Evolutionary conservation across 2,797 vertebrate species (phyloP), one percentile per base, ranked within the genome.

Genomic region (Glyptemys insculpta): DNA sequence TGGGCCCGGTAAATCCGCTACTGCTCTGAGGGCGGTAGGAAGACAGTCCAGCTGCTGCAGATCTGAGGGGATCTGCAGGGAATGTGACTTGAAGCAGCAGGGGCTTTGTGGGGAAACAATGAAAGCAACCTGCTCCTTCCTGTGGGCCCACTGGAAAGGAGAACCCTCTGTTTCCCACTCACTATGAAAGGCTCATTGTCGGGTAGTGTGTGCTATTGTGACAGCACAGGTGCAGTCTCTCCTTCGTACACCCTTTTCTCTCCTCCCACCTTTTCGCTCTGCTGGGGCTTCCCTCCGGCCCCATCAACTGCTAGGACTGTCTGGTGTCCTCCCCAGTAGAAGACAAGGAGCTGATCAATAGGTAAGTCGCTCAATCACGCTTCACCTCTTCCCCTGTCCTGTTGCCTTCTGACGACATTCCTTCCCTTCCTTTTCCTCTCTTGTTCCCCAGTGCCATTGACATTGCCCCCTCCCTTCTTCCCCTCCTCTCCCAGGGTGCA

Each of bases 71-170:
- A 86, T 16, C 83, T 93, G 92, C 80, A 79, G 92, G 65, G 88
- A 65, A 74, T 78, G 53, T 15, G 89, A 81, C 94, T 94, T 89
- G 87, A 91, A 81, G 65, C 84, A 93, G 10, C 68, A 74, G 68
- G 68, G 41, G 37, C 12, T 74, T 41, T 41, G 68, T 23, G 41
- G 68, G 87, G 84, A 93, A 86, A 79, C 93, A 94, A 91, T 6
- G 49, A 89, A 57, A 93, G 83, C 81, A 87, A 65, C 27, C 94
- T 94, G 87, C 65, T 56, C 91, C 93, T 91, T 92, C 21, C 21
- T 37, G 10, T 91, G 92, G 34, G 34, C 59, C 59, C 59, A 65
- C 7, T 65, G 31, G 31, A 7, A 62, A 62, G 31, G 31, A 62
- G 59, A 62, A 62, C 94, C 92, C 54, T 93, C 76, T 34, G 47